Conservation (phyloP, 2,113 vertebrate species). For the Sinocyclocheilus anshuiensis region DNA sequence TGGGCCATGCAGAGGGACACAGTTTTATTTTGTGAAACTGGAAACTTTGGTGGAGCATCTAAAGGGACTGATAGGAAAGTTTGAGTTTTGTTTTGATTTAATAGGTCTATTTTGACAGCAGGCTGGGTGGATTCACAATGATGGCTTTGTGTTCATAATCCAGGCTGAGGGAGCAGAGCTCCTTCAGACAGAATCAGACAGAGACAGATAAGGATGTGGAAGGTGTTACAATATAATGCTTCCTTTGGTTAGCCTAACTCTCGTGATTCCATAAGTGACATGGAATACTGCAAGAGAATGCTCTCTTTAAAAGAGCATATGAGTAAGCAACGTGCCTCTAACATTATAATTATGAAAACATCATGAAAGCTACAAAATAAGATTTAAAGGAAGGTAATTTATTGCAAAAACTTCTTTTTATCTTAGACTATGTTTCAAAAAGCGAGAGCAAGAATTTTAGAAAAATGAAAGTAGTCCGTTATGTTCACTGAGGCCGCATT, state of each 20-base stretch:
- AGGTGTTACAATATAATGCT: not conserved
- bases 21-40: not conserved
- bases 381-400: too few species aligned
- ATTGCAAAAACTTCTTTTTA: too few species aligned
- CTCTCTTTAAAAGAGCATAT: not conserved
- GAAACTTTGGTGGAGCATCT: slow-evolving; percentile 16
- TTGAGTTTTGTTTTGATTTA: slow-evolving; percentile 22
- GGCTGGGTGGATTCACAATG: slow-evolving; percentile 23
- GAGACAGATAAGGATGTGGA: not conserved
- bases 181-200: not conserved
- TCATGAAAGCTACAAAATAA: too few species aligned
- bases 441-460: too few species aligned
- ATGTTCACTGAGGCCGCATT: not conserved
- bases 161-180: not conserved
- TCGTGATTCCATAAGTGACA: not conserved
- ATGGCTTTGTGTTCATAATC: not conserved
- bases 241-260: not conserved
- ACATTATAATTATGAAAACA: too few species aligned
- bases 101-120: slow-evolving; percentile 8
- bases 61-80: slow-evolving; percentile 9
- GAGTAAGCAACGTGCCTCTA: not conserved
- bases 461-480: too few species aligned
- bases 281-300: not conserved
- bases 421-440: too few species aligned
- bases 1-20: not conserved